Evolutionary conservation across 92 coral and sea anemone genomes (phyloP), one percentile per base, ranked within the genome.

Genomic region (Desmophyllum pertusum): DNA sequence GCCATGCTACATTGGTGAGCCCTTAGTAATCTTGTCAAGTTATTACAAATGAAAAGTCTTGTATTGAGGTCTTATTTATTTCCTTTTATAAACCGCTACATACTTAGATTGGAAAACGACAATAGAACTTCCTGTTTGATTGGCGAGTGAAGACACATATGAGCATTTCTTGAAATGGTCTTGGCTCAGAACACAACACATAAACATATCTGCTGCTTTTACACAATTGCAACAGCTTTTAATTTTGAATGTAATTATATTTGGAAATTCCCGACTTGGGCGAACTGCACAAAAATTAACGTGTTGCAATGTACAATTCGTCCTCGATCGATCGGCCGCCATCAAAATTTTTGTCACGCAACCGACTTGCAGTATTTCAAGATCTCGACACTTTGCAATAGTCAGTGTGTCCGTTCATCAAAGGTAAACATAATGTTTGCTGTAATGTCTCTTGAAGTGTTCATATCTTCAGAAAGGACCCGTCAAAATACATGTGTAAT

Each of bases 281-380:
- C 15, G 51, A 46, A 46, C 51, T 46, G 10, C 15, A 46, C 2
- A 13, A 46, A 46, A 17, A 7, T 59, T 25, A 25, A 6, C 25
- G 27, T n/a, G 65, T 23, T 10, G 10, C 65, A 17, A 59, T 59
- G 15, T 4, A 17, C 73, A 38, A 35, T 33, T 67, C 10, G 23
- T 17, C 73, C 11, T 3, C 0, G 25, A 10, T 14, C 15, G n/a
- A 3, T 40, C 11, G 35, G 67, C 67, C 55, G 71, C 38, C 81
- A 59, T 78, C 40, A 0, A 13, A 21, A 15, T 41, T n/a, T 45
- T 27, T 61, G 82, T 78, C 82, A 78, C 82, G 82, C 82, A 78
- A 78, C 53, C 38, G 53, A 27, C 11, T 45, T 43, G 46, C 18
- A 25, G 9, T n/a, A n/a, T n/a, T n/a, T n/a, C n/a, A 21, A 38